These are phyloP conservation scores for Gonioctena quinquepunctata DNA, from an alignment of 1,140 invertebrate species.

Conservation along the genomic window DNA sequence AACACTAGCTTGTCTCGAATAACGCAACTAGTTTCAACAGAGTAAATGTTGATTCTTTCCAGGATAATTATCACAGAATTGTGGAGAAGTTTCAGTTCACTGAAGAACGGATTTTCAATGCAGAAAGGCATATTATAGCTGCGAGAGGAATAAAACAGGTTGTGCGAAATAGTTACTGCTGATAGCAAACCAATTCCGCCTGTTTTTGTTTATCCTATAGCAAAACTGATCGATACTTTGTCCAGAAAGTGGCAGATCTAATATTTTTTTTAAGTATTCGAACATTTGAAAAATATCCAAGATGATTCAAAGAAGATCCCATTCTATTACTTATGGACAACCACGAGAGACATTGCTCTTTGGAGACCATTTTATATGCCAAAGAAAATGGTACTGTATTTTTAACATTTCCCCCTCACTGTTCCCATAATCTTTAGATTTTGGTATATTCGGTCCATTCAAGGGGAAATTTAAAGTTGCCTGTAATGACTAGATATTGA, in stretches of 20 bases:
- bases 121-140: slow-evolving; percentile 39
- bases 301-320: slow-evolving; percentile 40
- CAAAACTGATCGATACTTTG: slow-evolving; percentile 29
- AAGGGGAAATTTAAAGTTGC: slow-evolving; percentile 25
- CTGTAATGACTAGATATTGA: background rate
- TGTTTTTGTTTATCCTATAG: slow-evolving; percentile 39
- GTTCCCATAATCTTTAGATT: slow-evolving; percentile 48
- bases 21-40: slow-evolving; percentile 43
- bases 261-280: slow-evolving; percentile 33
- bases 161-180: slow-evolving; percentile 40
- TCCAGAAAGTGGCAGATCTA: slow-evolving; percentile 39
- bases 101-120: slow-evolving; percentile 45
- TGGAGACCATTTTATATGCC: slow-evolving; percentile 8
- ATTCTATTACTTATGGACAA: slow-evolving; percentile 48
- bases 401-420: slow-evolving; percentile 52
- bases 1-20: slow-evolving; percentile 40
- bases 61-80: slow-evolving; percentile 24
- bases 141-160: slow-evolving; percentile 50
- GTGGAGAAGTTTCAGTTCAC: background rate
- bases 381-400: slow-evolving; percentile 48
- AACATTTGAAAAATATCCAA: slow-evolving; percentile 50
- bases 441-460: slow-evolving; percentile 34
- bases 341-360: slow-evolving; percentile 39
- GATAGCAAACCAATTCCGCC: slow-evolving; percentile 48
- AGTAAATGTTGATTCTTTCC: slow-evolving; percentile 41